These are phyloP conservation scores for Anoplophora glabripennis DNA, from an alignment of 1,140 invertebrate genomes.

Conservation along the genomic window DNA sequence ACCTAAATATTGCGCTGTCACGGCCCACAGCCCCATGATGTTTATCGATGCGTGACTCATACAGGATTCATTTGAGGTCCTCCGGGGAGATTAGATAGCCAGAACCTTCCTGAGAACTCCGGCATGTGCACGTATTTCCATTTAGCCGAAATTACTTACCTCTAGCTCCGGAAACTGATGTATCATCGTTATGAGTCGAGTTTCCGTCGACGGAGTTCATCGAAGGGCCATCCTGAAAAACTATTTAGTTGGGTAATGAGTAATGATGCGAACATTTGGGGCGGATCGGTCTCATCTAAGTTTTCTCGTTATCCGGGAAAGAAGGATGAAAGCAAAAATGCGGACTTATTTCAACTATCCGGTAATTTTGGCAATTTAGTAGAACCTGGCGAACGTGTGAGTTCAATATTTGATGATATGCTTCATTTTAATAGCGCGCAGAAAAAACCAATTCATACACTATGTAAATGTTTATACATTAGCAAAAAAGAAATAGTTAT, in stretches of 20 bases:
- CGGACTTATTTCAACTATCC: too few species aligned
- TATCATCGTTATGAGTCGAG: background rate
- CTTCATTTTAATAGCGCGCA: too few species aligned
- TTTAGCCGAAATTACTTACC: background rate
- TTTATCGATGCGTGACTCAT: conserved; percentile 2
- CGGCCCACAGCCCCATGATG: background rate
- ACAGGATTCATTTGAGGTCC: conserved; percentile 4
- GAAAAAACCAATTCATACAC: too few species aligned
- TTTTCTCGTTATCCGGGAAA: background rate
- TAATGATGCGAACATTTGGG: background rate
- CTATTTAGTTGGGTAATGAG: background rate
- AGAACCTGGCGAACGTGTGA: background rate
- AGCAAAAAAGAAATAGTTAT: too few species aligned
- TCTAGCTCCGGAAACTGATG: background rate
- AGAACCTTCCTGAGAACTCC: background rate
- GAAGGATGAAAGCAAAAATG: too few species aligned
- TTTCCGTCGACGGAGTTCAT: background rate
- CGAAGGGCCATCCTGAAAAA: background rate
- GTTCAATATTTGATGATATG: background rate
- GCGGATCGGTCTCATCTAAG: background rate
- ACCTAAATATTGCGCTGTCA: background rate
- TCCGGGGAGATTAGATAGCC: background rate
- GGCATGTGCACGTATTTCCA: background rate
- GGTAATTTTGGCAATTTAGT: background rate
- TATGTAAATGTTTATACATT: too few species aligned